Evolutionary conservation across 2,113 vertebrate species (phyloP), one percentile per base, ranked within the genome.

Genomic region (Tylochromis polylepis): DNA sequence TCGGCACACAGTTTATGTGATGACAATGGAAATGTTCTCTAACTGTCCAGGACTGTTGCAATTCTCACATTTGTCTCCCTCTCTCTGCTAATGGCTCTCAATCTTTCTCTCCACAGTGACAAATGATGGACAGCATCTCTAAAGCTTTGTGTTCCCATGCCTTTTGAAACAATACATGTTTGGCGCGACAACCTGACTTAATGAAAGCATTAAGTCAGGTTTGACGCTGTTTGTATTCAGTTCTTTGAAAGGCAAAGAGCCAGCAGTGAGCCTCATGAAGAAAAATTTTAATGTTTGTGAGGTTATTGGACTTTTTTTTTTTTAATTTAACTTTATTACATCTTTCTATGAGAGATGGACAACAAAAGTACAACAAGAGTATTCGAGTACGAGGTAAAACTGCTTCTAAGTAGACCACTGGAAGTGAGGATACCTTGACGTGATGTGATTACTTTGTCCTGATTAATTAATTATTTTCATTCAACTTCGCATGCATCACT

Each of bases 91-190:
- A 97, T 88, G 87, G 67, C 89, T 96, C 95, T 96, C 94, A 91
- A 94, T 96, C 94, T 95, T 93, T 97, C 95, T 96, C 94, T 96
- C 94, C 95, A 96, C 97, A 97, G 97, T 90, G 92, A 93, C 95
- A 96, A 93, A 92, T 92, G 93, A 94, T 87, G 94, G 95, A 94
- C 92, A 92, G 89, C 92, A 31, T 94, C 95, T 94, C 85, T 95
- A 95, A 95, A 95, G 94, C 91, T 94, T 93, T 96, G 92, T 95
- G 91, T 96, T 94, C 93, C 91, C 90, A 85, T 95, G 83, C 93
- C 94, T 95, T 95, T 89, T 93, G 80, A 94, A 93, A 92, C 82
- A 75, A 87, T 93, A 91, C 88, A 90, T 93, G 89, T 90, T 86
- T 85, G 89, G 49, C 59, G 70, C 83, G 82, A 85, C 36, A 90